These are phyloP conservation scores for Neogale vison DNA, from an alignment of 2,113 vertebrate species.

Conservation along the genomic window DNA sequence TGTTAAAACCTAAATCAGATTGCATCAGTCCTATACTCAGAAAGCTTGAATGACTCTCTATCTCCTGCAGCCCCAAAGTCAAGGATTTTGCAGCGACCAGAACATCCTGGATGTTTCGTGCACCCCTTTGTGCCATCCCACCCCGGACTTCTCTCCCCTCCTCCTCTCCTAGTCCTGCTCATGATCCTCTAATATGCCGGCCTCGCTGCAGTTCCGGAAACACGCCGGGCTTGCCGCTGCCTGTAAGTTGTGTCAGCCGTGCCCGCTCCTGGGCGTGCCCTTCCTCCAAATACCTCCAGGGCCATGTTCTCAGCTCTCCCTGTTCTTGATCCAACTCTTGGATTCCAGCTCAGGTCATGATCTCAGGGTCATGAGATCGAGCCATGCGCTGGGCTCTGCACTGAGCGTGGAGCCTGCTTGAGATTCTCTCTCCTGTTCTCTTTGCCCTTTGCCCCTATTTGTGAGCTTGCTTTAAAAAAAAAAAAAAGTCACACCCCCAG, in stretches of 20 bases:
- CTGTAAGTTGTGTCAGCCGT: rapidly evolving
- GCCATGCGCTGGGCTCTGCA: too few relatives aligned
- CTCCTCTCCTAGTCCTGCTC: rapidly evolving
- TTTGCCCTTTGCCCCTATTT: not conserved
- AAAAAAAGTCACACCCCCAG: not conserved
- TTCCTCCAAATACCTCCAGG: not conserved
- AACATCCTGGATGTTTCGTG: not conserved
- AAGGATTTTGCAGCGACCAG: not conserved
- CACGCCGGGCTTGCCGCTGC: not conserved
- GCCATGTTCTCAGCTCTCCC: not conserved
- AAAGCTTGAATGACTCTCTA: not conserved
- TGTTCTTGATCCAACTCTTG: not conserved
- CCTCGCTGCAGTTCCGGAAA: not conserved
- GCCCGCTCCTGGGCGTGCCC: not conserved
- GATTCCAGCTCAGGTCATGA: too few relatives aligned
- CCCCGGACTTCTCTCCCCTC: rapidly evolving
- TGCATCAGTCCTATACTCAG: too few relatives aligned
- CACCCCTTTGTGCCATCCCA: too few relatives aligned
- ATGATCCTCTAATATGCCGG: not conserved
- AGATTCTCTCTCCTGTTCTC: not conserved
- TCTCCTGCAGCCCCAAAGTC: not conserved
- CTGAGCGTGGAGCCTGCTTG: not conserved
- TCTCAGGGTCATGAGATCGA: too few relatives aligned
- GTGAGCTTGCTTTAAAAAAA: not conserved
- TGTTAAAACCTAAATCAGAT: not conserved